phyloP scores from a whole-genome alignment of 2,888 invertebrate species.

The Diarsia rubi region DNA sequence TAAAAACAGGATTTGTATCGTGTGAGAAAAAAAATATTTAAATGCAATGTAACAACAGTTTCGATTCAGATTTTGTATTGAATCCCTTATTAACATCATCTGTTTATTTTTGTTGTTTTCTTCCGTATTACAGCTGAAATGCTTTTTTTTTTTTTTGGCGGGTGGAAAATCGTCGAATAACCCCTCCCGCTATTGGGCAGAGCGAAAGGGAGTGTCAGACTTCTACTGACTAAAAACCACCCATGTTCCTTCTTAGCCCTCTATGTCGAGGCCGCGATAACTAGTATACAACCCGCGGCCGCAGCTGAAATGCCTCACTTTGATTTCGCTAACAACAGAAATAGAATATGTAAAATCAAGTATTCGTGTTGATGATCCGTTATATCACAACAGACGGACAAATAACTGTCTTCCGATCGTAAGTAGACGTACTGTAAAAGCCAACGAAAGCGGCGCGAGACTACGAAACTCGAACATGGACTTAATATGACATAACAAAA shows the following conservation, averaged over 20 bases:
- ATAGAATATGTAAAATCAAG: constrained; percentile 37
- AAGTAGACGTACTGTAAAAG: constrained; percentile 61
- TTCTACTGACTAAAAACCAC: too few species aligned
- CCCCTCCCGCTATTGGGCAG: too few species aligned
- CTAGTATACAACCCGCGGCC: too few species aligned
- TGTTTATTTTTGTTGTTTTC: constrained; percentile 12
- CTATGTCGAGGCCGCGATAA: too few species aligned
- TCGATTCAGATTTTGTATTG: constrained; percentile 5
- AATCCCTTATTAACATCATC: constrained; percentile 18
- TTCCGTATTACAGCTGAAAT: constrained; percentile 34
- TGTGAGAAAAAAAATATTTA: constrained; percentile 23
- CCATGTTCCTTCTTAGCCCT: too few species aligned
- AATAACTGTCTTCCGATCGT: constrained; percentile 73
- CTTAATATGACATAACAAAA: constrained; percentile 72
- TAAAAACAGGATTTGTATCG: constrained; percentile 43
- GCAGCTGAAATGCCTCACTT: constrained; percentile 6
- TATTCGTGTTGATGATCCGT: constrained; percentile 59
- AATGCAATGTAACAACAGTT: constrained; percentile 15
- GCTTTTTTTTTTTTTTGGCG: too few species aligned
- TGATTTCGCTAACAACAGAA: constrained; percentile 15
- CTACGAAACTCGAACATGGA: constrained; percentile 71
- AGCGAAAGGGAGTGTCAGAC: too few species aligned
- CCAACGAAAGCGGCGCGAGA: constrained; percentile 67
- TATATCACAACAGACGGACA: constrained; percentile 65
- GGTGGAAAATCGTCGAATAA: too few species aligned